Evolutionary conservation across 1,140 invertebrate genomes (phyloP).

Genomic region (Eriosoma lanigerum): DNA sequence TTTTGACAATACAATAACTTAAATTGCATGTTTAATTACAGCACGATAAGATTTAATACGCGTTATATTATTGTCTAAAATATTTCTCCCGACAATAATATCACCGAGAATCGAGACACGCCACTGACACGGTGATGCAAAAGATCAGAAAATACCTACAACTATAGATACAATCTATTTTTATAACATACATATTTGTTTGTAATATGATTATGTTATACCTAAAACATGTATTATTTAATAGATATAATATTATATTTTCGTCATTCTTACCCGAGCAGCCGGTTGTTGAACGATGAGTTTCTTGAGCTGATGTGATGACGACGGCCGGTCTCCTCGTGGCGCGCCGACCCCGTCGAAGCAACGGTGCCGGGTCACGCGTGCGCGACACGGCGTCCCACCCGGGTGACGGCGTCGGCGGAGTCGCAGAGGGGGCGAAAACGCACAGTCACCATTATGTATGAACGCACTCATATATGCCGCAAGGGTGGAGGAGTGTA

Average conservation of each 20-base stretch:
- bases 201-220: too few relatives aligned
- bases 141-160: too few relatives aligned
- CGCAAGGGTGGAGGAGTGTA: not conserved
- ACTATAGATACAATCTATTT: too few relatives aligned
- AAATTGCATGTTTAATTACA: too few relatives aligned
- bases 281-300: constrained; percentile 28
- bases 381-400: constrained; percentile 19
- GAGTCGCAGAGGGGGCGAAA: constrained; percentile 13
- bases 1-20: too few relatives aligned
- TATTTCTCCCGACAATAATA: too few relatives aligned
- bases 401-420: not conserved
- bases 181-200: too few relatives aligned
- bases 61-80: too few relatives aligned
- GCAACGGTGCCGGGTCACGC: constrained; percentile 22
- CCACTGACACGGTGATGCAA: too few relatives aligned
- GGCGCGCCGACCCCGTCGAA: constrained; percentile 17
- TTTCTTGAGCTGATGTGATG: constrained; percentile 32
- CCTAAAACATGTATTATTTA: too few relatives aligned
- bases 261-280: constrained; percentile 25
- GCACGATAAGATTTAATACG: too few relatives aligned
- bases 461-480: constrained; percentile 3
- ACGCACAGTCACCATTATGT: constrained; percentile 39
- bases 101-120: too few relatives aligned
- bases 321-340: constrained; percentile 13
- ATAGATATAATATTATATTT: not conserved